Conservation (phyloP, 2,888 invertebrate species). For the Lepidocyrtinus sp. region DNA sequence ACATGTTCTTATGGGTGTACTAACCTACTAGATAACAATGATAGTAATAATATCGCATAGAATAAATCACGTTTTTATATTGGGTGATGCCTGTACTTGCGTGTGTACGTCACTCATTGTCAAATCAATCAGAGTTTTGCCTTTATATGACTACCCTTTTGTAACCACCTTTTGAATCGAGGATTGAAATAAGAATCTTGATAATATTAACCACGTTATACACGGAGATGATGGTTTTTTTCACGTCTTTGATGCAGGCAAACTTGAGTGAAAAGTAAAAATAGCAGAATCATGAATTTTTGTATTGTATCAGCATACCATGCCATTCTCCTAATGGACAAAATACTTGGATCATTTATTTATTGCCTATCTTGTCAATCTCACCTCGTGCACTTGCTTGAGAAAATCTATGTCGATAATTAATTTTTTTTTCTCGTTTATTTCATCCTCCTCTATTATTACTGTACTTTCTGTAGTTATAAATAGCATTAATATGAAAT, state of each 20-base stretch:
- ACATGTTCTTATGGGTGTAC: no score
- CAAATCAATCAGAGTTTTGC: constrained; percentile 17
- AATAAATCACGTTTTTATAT: no score
- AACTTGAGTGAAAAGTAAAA: constrained; percentile 21
- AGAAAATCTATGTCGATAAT: constrained; percentile 51
- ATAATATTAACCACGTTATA: constrained; percentile 34
- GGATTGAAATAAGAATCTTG: constrained; percentile 22
- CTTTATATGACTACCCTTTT: constrained; percentile 27
- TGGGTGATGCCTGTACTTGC: no score
- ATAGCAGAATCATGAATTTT: constrained; percentile 19
- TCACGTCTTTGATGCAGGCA: neutral
- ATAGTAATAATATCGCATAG: no score
- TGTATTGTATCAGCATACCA: constrained; percentile 19
- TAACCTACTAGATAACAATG: neutral
- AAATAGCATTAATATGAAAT: constrained; percentile 20
- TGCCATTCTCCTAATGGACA: constrained; percentile 17
- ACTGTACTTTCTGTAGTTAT: constrained; percentile 15
- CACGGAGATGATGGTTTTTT: constrained; percentile 1
- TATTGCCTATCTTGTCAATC: constrained; percentile 47
- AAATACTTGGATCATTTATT: constrained; percentile 24
- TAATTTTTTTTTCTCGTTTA: constrained; percentile 38
- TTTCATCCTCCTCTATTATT: neutral
- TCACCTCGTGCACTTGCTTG: constrained; percentile 52
- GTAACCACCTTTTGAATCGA: constrained; percentile 18
- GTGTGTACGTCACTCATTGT: constrained; percentile 18